phyloP scores from a whole-genome alignment of 2,888 invertebrate genomes.

The Morpho deidamia region DNA sequence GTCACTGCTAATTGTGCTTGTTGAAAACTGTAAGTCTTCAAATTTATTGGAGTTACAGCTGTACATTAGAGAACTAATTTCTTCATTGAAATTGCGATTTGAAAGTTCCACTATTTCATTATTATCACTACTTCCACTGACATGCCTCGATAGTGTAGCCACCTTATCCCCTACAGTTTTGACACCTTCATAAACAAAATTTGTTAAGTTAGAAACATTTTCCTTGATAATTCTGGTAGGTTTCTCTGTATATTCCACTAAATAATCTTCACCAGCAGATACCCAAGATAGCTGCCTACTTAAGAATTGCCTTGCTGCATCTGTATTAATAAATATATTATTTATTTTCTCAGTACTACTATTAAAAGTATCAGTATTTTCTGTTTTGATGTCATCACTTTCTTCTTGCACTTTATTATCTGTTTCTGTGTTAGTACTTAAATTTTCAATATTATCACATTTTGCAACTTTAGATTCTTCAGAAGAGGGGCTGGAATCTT shows the following conservation, averaged over 20 bases:
- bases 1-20: slow-evolving; percentile 82
- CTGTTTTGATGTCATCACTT: slow-evolving; percentile 39
- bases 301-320: slow-evolving; percentile 86
- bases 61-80: slow-evolving; percentile 66
- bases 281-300: slow-evolving; percentile 87
- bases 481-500: slow-evolving; percentile 77
- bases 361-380: slow-evolving; percentile 43
- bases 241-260: slow-evolving; percentile 82
- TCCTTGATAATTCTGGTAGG: slow-evolving; percentile 84
- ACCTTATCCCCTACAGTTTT: slow-evolving; percentile 87
- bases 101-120: slow-evolving; percentile 76
- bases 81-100: slow-evolving; percentile 65
- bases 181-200: slow-evolving; percentile 85
- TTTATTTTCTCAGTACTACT: slow-evolving; percentile 71
- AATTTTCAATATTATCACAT: slow-evolving; percentile 56
- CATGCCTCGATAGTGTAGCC: slow-evolving; percentile 84
- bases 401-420: slow-evolving; percentile 41
- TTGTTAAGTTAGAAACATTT: slow-evolving; percentile 85
- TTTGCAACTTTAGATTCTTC: slow-evolving; percentile 74
- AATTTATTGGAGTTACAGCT: slow-evolving; percentile 68
- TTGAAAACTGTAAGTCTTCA: slow-evolving; percentile 82
- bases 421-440: slow-evolving; percentile 34
- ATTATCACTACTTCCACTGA: slow-evolving; percentile 85
- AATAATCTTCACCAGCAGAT: slow-evolving; percentile 82
- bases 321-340: slow-evolving; percentile 87